These are phyloP conservation scores for Platycheirus rosarum DNA, from an alignment of 2,888 invertebrate species.

Conservation along the genomic window DNA sequence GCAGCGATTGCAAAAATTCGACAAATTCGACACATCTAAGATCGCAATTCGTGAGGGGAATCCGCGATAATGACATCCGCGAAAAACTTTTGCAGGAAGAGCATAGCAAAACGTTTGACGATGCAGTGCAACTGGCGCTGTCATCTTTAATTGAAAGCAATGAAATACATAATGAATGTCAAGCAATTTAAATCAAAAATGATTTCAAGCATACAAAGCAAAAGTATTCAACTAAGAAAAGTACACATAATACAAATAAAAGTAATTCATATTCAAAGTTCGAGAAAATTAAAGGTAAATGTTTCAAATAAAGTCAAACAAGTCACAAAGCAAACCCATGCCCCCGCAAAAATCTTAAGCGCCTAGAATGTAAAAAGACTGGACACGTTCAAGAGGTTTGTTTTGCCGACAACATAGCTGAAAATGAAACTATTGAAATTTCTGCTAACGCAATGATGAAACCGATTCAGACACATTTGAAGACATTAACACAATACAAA, in stretches of 20 bases:
- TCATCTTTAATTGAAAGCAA: slow-evolving; percentile 27
- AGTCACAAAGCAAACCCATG: slow-evolving; percentile 29
- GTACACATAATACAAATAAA: neutral
- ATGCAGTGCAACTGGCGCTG: neutral
- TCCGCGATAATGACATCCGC: slow-evolving; percentile 27
- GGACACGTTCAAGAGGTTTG: slow-evolving; percentile 24
- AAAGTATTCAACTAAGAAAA: neutral
- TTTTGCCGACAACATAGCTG: slow-evolving; percentile 4
- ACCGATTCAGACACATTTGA: slow-evolving; percentile 13
- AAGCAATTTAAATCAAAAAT: slow-evolving; percentile 3
- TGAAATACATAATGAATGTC: slow-evolving; percentile 22
- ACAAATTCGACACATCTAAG: slow-evolving; percentile 27
- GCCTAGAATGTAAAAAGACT: slow-evolving; percentile 19
- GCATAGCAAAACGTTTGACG: slow-evolving; percentile 16
- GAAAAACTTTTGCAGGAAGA: slow-evolving; percentile 24
- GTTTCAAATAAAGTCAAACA: slow-evolving; percentile 1
- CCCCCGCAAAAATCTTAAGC: slow-evolving; percentile 14
- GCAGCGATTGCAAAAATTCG: slow-evolving; percentile 9
- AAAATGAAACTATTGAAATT: neutral
- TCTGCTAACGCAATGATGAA: neutral
- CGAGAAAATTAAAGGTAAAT: slow-evolving; percentile 3
- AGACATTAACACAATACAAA: slow-evolving; percentile 16
- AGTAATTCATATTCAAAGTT: slow-evolving; percentile 1
- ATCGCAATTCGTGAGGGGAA: slow-evolving; percentile 14
- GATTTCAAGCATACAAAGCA: neutral